These are phyloP conservation scores for Adoxophyes honmai DNA, from an alignment of 1,140 invertebrate species.

Conservation along the genomic window DNA sequence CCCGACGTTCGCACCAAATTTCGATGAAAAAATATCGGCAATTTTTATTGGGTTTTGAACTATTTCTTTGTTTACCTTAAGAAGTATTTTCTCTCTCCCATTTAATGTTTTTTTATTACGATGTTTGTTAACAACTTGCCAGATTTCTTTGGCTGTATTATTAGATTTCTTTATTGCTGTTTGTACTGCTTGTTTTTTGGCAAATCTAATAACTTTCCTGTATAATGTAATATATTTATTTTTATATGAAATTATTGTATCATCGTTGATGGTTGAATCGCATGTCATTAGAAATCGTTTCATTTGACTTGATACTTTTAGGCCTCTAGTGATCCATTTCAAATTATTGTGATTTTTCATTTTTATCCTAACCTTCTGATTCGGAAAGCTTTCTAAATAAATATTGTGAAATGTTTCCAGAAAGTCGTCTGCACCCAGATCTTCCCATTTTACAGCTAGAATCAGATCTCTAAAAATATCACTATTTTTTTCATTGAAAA, in stretches of 20 bases:
- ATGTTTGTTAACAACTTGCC: no score
- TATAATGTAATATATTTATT: no score
- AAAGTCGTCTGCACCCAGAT: neutral
- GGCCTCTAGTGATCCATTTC: slow-evolving; percentile 20
- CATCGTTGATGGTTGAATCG: neutral
- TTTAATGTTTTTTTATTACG: slow-evolving; percentile 13
- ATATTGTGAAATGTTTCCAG: neutral
- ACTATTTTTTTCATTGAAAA: neutral
- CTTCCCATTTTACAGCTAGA: neutral
- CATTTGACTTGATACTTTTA: slow-evolving; percentile 18
- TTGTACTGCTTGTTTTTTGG: no score
- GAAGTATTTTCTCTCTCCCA: slow-evolving; percentile 16
- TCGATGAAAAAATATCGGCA: no score
- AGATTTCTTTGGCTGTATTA: no score
- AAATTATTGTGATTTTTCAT: neutral
- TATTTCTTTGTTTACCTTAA: no score
- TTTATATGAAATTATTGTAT: neutral
- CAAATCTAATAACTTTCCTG: no score
- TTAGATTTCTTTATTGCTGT: no score
- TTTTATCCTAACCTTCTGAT: neutral
- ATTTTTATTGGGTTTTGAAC: no score
- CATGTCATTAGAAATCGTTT: slow-evolving; percentile 9
- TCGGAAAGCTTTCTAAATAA: slow-evolving; percentile 5
- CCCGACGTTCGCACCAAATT: no score
- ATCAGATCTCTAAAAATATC: neutral